Evolutionary conservation across 2,113 vertebrate genomes (phyloP).

Genomic region (Zonotrichia leucophrys): DNA sequence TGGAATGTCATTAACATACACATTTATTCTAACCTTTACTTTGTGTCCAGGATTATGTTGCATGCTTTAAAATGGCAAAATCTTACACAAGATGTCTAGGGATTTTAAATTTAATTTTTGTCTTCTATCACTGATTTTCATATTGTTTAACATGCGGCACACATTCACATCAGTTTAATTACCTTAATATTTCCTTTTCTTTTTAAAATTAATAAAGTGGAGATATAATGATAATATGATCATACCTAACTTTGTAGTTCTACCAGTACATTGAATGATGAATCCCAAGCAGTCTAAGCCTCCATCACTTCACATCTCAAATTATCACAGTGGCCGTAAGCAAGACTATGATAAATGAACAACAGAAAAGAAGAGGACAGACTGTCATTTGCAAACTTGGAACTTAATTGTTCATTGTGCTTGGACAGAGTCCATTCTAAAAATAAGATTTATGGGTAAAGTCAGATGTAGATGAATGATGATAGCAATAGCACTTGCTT

Average conservation of each 20-base stretch:
- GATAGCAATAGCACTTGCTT: background rate
- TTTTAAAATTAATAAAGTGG: background rate
- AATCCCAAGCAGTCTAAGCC: background rate
- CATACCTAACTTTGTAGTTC: background rate
- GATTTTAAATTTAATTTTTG: background rate
- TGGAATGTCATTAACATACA: background rate
- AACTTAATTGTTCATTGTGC: background rate
- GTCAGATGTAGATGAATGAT: background rate
- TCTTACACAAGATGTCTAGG: background rate
- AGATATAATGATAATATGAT: background rate
- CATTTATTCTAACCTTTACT: background rate
- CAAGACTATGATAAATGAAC: constrained; percentile 17
- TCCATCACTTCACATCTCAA: background rate
- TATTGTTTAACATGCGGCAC: background rate
- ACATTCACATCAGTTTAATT: background rate
- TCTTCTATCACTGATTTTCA: background rate
- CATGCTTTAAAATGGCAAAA: background rate
- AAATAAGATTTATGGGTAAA: background rate
- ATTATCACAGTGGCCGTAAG: background rate
- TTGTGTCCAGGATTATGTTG: background rate
- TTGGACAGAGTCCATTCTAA: background rate
- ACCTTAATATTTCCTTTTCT: background rate
- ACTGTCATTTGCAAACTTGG: background rate
- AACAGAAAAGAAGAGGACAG: background rate
- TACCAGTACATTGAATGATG: background rate